Evolutionary conservation across 2,888 invertebrate species (phyloP).

Genomic region (Myopa tessellatipennis): DNA sequence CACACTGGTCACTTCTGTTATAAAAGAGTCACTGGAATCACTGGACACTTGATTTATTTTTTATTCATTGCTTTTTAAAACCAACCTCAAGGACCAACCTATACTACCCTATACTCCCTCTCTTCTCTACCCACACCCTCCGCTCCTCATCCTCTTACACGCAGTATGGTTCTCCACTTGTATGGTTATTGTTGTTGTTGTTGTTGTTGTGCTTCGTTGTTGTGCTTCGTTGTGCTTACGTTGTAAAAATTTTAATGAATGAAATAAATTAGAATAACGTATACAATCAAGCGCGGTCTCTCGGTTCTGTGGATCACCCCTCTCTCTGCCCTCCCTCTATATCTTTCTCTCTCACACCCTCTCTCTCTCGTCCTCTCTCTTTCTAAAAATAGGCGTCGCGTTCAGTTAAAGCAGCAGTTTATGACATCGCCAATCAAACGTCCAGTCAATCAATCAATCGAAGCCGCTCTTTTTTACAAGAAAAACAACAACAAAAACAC

Average conservation of each 20-base stretch:
- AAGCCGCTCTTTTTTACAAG: background rate
- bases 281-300: background rate
- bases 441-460: slow-evolving; percentile 10
- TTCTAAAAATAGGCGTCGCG: too few relatives aligned
- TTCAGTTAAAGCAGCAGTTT: background rate
- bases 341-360: too few relatives aligned
- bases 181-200: background rate
- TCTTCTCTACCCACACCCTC: background rate
- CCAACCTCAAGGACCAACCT: background rate
- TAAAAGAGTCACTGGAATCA: too few relatives aligned
- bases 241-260: slow-evolving; percentile 13
- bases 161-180: background rate
- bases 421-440: slow-evolving; percentile 18
- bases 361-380: too few relatives aligned
- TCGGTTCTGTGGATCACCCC: background rate
- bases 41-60: too few relatives aligned
- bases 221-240: background rate
- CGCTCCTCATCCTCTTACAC: background rate
- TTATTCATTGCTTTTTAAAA: background rate
- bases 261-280: slow-evolving; percentile 13
- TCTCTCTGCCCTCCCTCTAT: too few relatives aligned
- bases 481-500: background rate
- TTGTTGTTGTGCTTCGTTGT: background rate
- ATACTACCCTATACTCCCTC: background rate
- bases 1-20: too few relatives aligned